phyloP scores from a whole-genome alignment of 2,888 invertebrate species.

The Lissonota sp. region DNA sequence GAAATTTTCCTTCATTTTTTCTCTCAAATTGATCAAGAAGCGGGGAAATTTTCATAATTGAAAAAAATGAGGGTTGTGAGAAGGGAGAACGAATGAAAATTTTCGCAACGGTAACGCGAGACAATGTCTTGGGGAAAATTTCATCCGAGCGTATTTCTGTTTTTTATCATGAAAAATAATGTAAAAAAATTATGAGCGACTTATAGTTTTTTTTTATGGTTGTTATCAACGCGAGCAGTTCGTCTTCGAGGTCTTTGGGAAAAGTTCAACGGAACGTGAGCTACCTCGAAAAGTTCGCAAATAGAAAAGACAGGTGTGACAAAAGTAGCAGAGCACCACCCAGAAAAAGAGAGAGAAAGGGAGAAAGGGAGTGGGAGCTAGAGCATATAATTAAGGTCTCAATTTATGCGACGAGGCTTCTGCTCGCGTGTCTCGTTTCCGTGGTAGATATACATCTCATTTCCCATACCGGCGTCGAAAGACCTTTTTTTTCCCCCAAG shows the following conservation, averaged over 20 bases:
- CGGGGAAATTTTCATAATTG: constrained; percentile 1
- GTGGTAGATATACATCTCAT: background rate
- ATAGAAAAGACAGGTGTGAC: constrained; percentile 55
- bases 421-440: constrained; percentile 31
- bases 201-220: no score
- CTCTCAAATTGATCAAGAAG: background rate
- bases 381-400: constrained; percentile 49
- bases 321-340: constrained; percentile 11
- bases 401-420: constrained; percentile 43
- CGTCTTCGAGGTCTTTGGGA: no score
- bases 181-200: no score
- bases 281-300: background rate
- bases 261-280: no score
- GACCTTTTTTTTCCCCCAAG: constrained; percentile 2
- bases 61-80: background rate
- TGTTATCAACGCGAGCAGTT: no score
- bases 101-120: no score
- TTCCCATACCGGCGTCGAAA: background rate
- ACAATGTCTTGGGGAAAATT: background rate
- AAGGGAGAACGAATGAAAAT: background rate
- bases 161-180: background rate
- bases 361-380: background rate
- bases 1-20: no score
- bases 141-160: background rate
- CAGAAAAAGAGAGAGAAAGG: no score